Percentiles rank a stretch among this genome's conserved stretches.
These are phyloP conservation scores for Nasonia longicornis DNA, from an alignment of 1,140 invertebrate species.

Conservation along the genomic window DNA sequence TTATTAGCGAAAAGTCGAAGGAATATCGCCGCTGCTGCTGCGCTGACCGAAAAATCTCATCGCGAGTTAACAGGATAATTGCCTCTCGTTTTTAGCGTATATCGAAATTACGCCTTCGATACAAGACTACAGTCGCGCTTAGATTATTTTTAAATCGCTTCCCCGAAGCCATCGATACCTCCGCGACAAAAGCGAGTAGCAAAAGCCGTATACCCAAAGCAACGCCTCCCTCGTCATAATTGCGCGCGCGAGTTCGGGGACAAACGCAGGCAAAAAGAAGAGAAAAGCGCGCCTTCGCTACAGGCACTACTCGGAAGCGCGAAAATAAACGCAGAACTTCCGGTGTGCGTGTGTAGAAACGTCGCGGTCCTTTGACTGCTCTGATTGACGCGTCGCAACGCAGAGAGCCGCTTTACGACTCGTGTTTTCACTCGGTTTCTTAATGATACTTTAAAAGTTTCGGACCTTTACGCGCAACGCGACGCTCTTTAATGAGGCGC, in stretches of 20 bases:
- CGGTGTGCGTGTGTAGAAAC: constrained; percentile 11
- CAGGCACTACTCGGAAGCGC: constrained; percentile 41
- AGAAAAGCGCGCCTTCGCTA: neutral
- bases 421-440: constrained; percentile 46
- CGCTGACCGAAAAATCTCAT: constrained; percentile 8
- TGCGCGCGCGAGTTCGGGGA: neutral
- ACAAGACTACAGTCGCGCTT: too few relatives aligned
- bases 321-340: constrained; percentile 46
- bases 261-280: constrained; percentile 19
- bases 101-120: neutral
- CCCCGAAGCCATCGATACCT: neutral
- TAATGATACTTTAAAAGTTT: constrained; percentile 47
- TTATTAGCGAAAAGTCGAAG: constrained; percentile 62
- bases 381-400: constrained; percentile 47
- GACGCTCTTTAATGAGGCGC: constrained; percentile 38
- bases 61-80: neutral
- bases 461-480: neutral
- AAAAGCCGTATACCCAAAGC: neutral
- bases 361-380: constrained; percentile 44
- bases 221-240: constrained; percentile 28
- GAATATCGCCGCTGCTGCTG: neutral
- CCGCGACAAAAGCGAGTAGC: neutral
- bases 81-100: neutral
- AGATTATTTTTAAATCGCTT: neutral
- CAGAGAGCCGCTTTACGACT: constrained; percentile 38